These are phyloP conservation scores for Cryptoleucopteryx plumbea DNA, from an alignment of 2,113 vertebrate genomes.

Conservation along the genomic window DNA sequence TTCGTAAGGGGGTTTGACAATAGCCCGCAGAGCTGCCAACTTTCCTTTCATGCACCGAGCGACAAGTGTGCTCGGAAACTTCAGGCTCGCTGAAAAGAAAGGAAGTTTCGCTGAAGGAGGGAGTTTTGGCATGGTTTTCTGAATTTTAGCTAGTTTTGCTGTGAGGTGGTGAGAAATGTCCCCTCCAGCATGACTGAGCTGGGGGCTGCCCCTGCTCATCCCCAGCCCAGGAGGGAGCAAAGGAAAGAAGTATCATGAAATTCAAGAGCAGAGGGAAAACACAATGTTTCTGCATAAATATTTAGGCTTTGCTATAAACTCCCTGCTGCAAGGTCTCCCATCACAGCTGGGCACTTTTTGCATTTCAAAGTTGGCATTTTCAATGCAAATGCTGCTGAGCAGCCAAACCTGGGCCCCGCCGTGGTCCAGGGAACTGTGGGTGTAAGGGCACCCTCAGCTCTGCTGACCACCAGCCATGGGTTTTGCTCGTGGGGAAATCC, in stretches of 20 bases:
- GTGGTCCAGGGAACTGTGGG: fast-evolving
- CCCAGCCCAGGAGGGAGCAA: neutral
- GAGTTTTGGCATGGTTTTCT: neutral
- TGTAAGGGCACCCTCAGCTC: neutral
- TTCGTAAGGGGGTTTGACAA: slow-evolving; percentile 6
- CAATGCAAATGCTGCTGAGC: slow-evolving; percentile 47
- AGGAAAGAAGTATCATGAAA: neutral
- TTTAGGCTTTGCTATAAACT: neutral
- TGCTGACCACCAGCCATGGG: neutral
- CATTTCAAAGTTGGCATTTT: slow-evolving; percentile 53
- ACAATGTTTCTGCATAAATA: neutral
- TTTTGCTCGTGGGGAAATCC: neutral
- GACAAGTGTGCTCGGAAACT: neutral
- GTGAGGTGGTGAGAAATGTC: neutral
- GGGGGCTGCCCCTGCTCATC: neutral
- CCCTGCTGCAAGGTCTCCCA: neutral
- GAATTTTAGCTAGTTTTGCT: neutral
- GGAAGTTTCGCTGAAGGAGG: neutral
- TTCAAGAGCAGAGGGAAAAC: neutral
- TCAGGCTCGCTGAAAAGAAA: neutral
- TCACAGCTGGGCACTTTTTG: neutral
- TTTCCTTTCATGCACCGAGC: neutral
- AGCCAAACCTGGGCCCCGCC: neutral
- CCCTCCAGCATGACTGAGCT: fast-evolving
- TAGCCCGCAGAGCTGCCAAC: slow-evolving; percentile 29